Conservation (phyloP, 1,140 invertebrate species). For the Laupala kohalensis region DNA sequence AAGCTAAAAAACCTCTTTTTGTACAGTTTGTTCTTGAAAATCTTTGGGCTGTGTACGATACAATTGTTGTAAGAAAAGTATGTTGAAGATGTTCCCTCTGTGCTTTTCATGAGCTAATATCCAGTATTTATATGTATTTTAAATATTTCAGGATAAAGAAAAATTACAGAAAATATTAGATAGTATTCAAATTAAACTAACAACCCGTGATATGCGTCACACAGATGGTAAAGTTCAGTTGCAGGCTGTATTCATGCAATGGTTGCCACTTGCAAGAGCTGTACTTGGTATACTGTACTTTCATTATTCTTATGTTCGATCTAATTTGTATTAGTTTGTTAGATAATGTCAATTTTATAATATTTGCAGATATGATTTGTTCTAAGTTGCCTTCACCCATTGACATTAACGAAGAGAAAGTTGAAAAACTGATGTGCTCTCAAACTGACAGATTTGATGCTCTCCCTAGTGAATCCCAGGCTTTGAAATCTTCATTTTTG, state of each 20-base stretch:
- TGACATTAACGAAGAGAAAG: slow-evolving; percentile 61
- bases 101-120: too few species aligned
- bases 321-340: neutral
- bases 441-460: slow-evolving; percentile 50
- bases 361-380: slow-evolving; percentile 55
- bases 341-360: neutral
- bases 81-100: too few species aligned
- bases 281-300: slow-evolving; percentile 35
- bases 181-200: slow-evolving; percentile 67
- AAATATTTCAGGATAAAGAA: slow-evolving; percentile 49
- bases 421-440: slow-evolving; percentile 61
- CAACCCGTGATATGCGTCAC: slow-evolving; percentile 59
- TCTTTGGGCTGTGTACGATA: slow-evolving; percentile 84
- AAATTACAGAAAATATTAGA: slow-evolving; percentile 68
- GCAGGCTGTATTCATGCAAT: slow-evolving; percentile 70
- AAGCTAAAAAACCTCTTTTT: slow-evolving; percentile 91
- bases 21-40: slow-evolving; percentile 92
- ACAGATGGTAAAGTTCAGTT: slow-evolving; percentile 66
- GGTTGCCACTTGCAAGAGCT: slow-evolving; percentile 73
- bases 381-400: slow-evolving; percentile 67
- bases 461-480: slow-evolving; percentile 53
- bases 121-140: too few species aligned
- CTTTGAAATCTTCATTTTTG: slow-evolving; percentile 62
- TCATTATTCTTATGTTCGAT: neutral
- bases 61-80: slow-evolving; percentile 51